These are phyloP conservation scores for Arrhamphus sclerolepis DNA, from an alignment of 2,797 vertebrate species.

Conservation along the genomic window DNA sequence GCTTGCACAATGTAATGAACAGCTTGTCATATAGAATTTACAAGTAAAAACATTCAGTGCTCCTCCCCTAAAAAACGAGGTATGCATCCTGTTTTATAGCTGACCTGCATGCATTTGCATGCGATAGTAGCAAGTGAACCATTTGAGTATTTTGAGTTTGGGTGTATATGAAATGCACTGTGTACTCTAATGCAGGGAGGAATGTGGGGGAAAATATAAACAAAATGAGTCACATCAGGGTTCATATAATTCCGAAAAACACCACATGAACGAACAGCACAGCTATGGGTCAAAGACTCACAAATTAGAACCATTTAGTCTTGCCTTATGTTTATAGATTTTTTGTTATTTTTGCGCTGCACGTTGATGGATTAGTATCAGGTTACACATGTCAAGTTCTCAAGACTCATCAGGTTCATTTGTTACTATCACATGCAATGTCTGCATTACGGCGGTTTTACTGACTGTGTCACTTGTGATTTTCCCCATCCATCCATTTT, in stretches of 20 bases:
- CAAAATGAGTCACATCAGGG: constrained; percentile 60
- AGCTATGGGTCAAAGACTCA: constrained; percentile 45
- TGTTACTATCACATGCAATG: too few species aligned
- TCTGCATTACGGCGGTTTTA: constrained; percentile 26
- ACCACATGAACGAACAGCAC: constrained; percentile 34
- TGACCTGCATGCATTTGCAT: not conserved
- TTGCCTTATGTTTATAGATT: constrained; percentile 33
- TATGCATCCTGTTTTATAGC: not conserved
- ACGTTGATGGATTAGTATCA: constrained; percentile 27
- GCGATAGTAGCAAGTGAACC: not conserved
- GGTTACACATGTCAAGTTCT: constrained; percentile 38
- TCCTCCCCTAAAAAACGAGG: not conserved
- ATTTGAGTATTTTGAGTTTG: not conserved
- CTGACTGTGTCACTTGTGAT: too few species aligned
- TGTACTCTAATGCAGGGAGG: constrained; percentile 17
- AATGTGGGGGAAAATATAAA: constrained; percentile 68
- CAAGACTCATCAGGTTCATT: constrained; percentile 7
- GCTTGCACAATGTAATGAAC: not conserved
- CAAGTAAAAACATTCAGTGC: constrained; percentile 1
- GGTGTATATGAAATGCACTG: not conserved
- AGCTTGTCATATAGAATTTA: constrained; percentile 7
- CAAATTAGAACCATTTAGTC: constrained; percentile 47
- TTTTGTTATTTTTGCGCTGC: constrained; percentile 36
- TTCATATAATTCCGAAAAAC: constrained; percentile 39
- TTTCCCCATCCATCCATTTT: too few species aligned